Conservation (phyloP, 2,797 vertebrate species). For the Octomys mimax region DNA sequence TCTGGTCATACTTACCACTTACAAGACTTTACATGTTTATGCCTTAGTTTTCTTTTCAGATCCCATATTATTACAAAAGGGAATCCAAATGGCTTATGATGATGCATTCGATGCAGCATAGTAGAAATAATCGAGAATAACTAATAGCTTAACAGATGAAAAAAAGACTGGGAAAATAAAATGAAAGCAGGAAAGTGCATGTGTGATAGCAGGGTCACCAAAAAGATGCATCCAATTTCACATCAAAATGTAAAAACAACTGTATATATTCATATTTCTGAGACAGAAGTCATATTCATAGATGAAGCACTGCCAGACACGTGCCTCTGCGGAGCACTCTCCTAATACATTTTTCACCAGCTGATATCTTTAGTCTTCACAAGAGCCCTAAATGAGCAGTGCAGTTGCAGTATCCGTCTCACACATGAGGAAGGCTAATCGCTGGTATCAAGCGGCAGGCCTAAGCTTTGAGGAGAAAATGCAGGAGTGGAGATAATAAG, state of each 20-base stretch:
- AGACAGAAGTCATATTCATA: not conserved
- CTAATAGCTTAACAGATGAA: not conserved
- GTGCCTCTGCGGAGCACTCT: not conserved
- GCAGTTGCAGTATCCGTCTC: not conserved
- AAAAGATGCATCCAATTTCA: not conserved
- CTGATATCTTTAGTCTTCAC: slow-evolving; percentile 4
- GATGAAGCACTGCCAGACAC: not conserved
- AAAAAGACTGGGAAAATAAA: slow-evolving; percentile 24
- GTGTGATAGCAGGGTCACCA: not conserved
- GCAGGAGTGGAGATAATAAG: not conserved
- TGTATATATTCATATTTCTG: slow-evolving; percentile 18
- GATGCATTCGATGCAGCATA: not conserved
- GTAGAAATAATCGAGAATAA: slow-evolving; percentile 52
- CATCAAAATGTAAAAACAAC: not conserved
- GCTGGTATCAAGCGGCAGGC: not conserved
- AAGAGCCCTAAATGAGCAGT: not conserved
- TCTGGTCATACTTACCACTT: not conserved
- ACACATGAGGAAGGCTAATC: slow-evolving; percentile 1
- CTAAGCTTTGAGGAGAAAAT: not conserved
- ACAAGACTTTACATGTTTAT: not conserved
- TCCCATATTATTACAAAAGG: slow-evolving; percentile 7
- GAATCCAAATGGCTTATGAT: slow-evolving; percentile 38
- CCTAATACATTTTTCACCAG: not conserved
- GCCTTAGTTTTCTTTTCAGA: slow-evolving; percentile 43
- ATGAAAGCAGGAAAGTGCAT: not conserved